These are phyloP conservation scores for Onychomys arenicola DNA, from an alignment of 2,797 vertebrate genomes.

Conservation along the genomic window DNA sequence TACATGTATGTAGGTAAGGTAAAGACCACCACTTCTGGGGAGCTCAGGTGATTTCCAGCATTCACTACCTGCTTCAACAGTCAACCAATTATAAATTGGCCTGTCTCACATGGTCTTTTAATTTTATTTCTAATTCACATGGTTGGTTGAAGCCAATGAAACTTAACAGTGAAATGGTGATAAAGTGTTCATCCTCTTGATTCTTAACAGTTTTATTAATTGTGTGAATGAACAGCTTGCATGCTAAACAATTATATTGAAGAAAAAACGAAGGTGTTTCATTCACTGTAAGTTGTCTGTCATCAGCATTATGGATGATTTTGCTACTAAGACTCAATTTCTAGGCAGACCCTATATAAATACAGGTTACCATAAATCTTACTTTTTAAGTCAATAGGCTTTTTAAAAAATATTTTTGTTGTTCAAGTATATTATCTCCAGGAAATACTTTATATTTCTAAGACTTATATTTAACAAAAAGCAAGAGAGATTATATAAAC, in stretches of 20 bases:
- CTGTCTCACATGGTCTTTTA: slow-evolving; percentile 41
- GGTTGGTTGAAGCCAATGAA: slow-evolving; percentile 42
- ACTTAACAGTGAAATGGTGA: slow-evolving; percentile 50
- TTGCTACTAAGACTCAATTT: not conserved
- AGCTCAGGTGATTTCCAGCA: not conserved
- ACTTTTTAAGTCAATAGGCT: not conserved
- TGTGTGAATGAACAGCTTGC: slow-evolving; percentile 47
- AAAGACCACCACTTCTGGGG: not conserved
- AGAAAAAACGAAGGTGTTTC: slow-evolving; percentile 53
- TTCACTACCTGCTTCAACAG: not conserved
- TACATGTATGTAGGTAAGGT: slow-evolving; percentile 28
- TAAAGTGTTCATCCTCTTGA: slow-evolving; percentile 44
- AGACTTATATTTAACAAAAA: not conserved
- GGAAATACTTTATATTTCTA: slow-evolving; percentile 8
- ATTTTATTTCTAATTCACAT: slow-evolving; percentile 66
- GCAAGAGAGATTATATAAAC: not conserved
- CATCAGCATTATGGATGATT: not conserved
- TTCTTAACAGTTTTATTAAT: slow-evolving; percentile 64
- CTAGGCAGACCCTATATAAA: not conserved
- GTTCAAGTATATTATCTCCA: slow-evolving; percentile 23
- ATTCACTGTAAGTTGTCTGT: slow-evolving; percentile 36
- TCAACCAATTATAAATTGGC: slow-evolving; percentile 31
- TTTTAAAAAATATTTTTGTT: not conserved
- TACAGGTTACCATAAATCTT: slow-evolving; percentile 39
- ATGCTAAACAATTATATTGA: slow-evolving; percentile 45